A percentile compares a stretch with the other conserved stretches of the same genome.
These are phyloP conservation scores for Gymnogyps californianus DNA, from an alignment of 2,113 vertebrate genomes.

Conservation along the genomic window DNA sequence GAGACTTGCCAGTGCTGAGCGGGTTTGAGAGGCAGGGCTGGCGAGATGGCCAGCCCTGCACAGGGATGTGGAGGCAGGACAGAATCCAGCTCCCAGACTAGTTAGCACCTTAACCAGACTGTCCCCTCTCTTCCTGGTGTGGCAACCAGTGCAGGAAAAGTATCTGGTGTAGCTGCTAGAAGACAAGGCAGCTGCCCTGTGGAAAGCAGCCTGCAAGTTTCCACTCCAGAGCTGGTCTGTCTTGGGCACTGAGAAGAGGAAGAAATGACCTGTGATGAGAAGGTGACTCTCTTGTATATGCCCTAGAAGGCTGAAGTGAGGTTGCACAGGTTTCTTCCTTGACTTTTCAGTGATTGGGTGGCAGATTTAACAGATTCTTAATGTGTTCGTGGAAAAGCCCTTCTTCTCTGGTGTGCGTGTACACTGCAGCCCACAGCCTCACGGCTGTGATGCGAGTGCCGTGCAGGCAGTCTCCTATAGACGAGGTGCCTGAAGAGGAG, in stretches of 20 bases:
- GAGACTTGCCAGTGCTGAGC: neutral
- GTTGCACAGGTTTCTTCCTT: neutral
- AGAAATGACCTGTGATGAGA: neutral
- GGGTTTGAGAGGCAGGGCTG: neutral
- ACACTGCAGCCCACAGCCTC: neutral
- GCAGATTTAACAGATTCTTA: neutral
- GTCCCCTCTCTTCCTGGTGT: neutral
- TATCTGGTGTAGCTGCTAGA: neutral
- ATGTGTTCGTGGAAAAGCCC: neutral
- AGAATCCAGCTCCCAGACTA: neutral
- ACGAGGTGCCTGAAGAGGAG: neutral
- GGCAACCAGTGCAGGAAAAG: neutral
- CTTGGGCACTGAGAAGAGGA: neutral
- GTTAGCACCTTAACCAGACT: neutral
- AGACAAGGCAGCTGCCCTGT: neutral
- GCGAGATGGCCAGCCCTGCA: neutral
- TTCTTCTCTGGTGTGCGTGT: neutral
- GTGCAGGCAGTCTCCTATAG: neutral
- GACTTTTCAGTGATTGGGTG: neutral
- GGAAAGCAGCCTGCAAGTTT: neutral
- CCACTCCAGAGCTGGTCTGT: neutral
- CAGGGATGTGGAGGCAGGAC: neutral
- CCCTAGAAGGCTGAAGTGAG: neutral
- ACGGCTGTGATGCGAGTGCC: accelerated
- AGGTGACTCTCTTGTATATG: neutral